Conservation (phyloP, 2,888 invertebrate species). For the Ischnus inquisitorius region DNA sequence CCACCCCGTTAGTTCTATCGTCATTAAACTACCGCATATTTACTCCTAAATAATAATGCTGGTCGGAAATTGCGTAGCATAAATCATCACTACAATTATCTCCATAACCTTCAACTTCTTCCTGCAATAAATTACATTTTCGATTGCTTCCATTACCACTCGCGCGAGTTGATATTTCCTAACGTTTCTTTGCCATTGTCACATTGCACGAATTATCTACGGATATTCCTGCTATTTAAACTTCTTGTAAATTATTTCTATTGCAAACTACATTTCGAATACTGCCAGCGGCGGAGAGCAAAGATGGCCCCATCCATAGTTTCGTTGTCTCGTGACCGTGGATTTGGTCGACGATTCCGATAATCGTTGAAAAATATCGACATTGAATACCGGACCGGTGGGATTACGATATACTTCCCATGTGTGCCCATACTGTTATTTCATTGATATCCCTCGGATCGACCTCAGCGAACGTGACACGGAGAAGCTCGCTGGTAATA, state of each 20-base stretch:
- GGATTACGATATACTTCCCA: constrained; percentile 34
- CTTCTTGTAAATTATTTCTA: background rate
- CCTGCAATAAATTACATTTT: constrained; percentile 50
- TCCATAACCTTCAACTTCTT: constrained; percentile 59
- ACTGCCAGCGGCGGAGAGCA: constrained; percentile 49
- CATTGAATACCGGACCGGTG: constrained; percentile 11
- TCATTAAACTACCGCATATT: constrained; percentile 57
- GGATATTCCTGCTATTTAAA: background rate
- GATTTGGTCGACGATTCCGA: constrained; percentile 62
- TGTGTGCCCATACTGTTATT: constrained; percentile 5
- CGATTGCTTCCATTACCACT: background rate
- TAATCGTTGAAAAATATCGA: constrained; percentile 73
- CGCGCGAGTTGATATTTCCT: background rate
- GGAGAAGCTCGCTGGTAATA: constrained; percentile 29
- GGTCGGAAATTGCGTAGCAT: constrained; percentile 77
- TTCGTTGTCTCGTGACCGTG: constrained; percentile 53
- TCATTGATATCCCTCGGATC: constrained; percentile 21
- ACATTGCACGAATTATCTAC: constrained; percentile 6
- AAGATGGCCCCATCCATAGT: constrained; percentile 46
- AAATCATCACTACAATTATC: constrained; percentile 69
- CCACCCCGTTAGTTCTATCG: constrained; percentile 51
- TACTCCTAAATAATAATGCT: constrained; percentile 78
- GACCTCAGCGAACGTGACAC: constrained; percentile 39
- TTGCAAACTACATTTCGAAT: constrained; percentile 49
- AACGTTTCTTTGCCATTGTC: background rate